A percentile compares a stretch with the other conserved stretches of the same genome.
These are phyloP conservation scores for Xestoiulus laeticollis DNA, from an alignment of 2,888 invertebrate genomes.

Conservation along the genomic window DNA sequence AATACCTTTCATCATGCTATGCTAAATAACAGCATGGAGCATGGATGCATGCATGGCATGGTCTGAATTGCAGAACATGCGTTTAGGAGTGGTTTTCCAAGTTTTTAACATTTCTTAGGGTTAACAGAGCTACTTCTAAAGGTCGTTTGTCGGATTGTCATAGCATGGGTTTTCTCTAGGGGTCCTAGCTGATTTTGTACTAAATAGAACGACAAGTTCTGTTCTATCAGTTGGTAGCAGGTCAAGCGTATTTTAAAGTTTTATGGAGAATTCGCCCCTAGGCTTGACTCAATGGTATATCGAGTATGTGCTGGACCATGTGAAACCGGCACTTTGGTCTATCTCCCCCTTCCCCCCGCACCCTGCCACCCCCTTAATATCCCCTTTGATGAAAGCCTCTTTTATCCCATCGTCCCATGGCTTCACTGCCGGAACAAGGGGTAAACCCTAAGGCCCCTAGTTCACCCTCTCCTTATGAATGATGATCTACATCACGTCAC, in stretches of 20 bases:
- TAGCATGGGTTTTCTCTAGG: not conserved
- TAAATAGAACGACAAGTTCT: not conserved
- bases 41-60: no score
- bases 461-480: conserved; percentile 19
- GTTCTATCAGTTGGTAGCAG: not conserved
- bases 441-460: not conserved
- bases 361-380: no score
- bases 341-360: not conserved
- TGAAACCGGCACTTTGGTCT: conserved; percentile 11
- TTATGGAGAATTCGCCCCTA: not conserved
- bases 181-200: not conserved
- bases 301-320: not conserved
- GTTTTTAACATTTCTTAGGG: not conserved
- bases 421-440: not conserved
- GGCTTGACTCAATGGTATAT: not conserved
- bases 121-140: not conserved
- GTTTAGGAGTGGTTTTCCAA: no score
- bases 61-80: no score
- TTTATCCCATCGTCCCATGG: conserved; percentile 16
- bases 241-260: not conserved
- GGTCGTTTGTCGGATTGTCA: not conserved
- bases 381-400: conserved; percentile 26
- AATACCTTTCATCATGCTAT: no score
- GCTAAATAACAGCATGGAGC: no score
- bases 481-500: not conserved